Evolutionary conservation across 1,140 invertebrate genomes (phyloP), one percentile per base, ranked within the genome.

Genomic region (Musca vetustissima): DNA sequence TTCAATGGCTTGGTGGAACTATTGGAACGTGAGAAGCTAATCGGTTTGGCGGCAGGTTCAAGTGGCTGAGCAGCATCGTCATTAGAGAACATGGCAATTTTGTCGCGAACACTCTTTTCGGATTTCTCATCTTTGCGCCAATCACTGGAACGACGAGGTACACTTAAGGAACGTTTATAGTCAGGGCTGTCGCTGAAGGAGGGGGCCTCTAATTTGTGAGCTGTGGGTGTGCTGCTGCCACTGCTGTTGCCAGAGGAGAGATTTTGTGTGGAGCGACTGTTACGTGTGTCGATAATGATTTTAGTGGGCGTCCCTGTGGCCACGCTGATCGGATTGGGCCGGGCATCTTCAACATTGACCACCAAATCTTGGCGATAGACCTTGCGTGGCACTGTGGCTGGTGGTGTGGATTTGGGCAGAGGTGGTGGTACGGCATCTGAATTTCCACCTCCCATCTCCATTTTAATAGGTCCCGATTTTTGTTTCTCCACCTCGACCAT

Each of bases 71-170:
- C 49, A 73, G 11, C 78, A 70, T 75, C 64, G 61, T 85, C 78
- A 68, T 81, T 80, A 6, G 92, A 93, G 81, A 95, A 95, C 90
- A 94, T 92, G 48, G 92, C 93, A 74, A 95, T 95, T 83, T 94
- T 94, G 76, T 94, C 92, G 74, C 89, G 89, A 17, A 94, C 92
- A 72, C 91, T 93, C 64, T 88, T 88, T 78, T 91, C 90, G 67
- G 90, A 93, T 75, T 89, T 90, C 73, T 90, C 90, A 76, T 91
- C 90, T 75, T 91, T 89, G 82, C 90, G 73, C 80, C 80, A 82
- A 67, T 82, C 77, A 47, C 79, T 78, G n/a, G 75, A 67, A 17
- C 78, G 76, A 0, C 80, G 73, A 13, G 68, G 52, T 7, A 73
- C 73, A 66, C 77, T 80, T 55, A 78, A 72, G 17, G 79, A 79